A percentile compares a stretch with the other conserved stretches of the same genome.
Conservation (phyloP, 2,888 invertebrate genomes). For the Orchesellides sinensis region DNA sequence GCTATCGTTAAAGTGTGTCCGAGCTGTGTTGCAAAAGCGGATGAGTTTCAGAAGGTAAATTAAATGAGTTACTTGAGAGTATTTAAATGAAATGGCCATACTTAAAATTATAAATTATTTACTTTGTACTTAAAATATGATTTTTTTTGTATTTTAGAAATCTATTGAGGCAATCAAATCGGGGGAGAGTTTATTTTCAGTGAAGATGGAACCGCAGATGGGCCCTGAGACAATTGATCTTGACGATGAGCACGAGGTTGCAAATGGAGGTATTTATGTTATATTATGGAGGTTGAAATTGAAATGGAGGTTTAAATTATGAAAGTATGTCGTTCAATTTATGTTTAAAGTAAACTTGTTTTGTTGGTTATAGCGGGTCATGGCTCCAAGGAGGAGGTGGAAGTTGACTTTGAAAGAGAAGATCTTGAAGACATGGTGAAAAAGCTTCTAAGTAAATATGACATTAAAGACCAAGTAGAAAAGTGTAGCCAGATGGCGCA, state of each 20-base stretch:
- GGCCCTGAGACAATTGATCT: slow-evolving; percentile 20
- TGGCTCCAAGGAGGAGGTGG: slow-evolving; percentile 16
- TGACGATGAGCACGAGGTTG: slow-evolving; percentile 3
- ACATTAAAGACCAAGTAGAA: slow-evolving; percentile 6
- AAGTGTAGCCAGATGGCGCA: background rate
- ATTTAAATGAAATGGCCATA: background rate
- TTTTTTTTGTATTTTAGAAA: slow-evolving; percentile 42
- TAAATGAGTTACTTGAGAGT: background rate
- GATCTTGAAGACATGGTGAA: slow-evolving; percentile 17
- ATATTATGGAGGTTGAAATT: no score
- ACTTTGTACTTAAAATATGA: background rate
- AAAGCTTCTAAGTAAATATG: background rate
- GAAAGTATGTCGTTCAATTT: no score
- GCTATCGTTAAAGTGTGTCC: slow-evolving; percentile 48
- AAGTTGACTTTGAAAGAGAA: slow-evolving; percentile 20
- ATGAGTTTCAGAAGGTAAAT: slow-evolving; percentile 50
- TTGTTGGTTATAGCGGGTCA: no score
- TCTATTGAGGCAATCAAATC: slow-evolving; percentile 2
- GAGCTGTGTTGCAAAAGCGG: slow-evolving; percentile 39
- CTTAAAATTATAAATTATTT: background rate
- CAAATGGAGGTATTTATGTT: background rate
- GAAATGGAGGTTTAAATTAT: no score
- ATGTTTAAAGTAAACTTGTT: no score
- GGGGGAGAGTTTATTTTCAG: slow-evolving; percentile 17
- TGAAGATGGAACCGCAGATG: slow-evolving; percentile 40